A percentile compares a stretch with the other conserved stretches of the same genome.
Evolutionary conservation across 2,113 vertebrate species (phyloP).

Genomic region (Eulacestoma nigropectus): DNA sequence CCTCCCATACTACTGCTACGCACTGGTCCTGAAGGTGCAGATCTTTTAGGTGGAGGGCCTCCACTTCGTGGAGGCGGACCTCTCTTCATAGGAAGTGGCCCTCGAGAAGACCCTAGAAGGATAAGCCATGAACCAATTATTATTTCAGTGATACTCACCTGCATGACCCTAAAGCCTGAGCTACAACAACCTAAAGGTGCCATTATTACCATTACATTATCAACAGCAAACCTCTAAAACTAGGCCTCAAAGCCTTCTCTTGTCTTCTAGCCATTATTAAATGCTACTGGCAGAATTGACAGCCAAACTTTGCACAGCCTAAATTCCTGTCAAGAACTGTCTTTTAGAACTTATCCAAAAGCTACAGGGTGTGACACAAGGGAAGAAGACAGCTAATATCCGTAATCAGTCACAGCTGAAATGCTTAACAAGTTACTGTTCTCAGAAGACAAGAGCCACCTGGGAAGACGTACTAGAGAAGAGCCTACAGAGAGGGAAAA

Average conservation of each 20-base stretch:
- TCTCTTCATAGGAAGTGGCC: slow-evolving; percentile 92
- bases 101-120: slow-evolving; percentile 83
- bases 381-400: background rate
- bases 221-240: background rate
- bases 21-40: slow-evolving; percentile 89
- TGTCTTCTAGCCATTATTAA: background rate
- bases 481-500: slow-evolving; percentile 5
- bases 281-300: background rate
- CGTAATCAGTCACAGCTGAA: background rate
- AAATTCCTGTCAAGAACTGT: background rate
- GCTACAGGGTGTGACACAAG: background rate
- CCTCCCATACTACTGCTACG: slow-evolving; percentile 82
- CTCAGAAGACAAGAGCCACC: slow-evolving; percentile 17
- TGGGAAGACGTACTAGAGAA: slow-evolving; percentile 19
- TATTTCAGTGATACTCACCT: background rate
- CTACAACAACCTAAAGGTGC: background rate
- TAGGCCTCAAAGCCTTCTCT: background rate
- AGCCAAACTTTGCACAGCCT: background rate
- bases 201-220: background rate
- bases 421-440: background rate
- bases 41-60: slow-evolving; percentile 92
- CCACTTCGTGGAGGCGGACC: slow-evolving; percentile 91
- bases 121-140: background rate
- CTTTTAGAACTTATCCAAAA: slow-evolving; percentile 1
- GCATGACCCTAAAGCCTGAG: background rate